A percentile compares a stretch with the other conserved stretches of the same genome.
These are phyloP conservation scores for Horisme vitalbata DNA, from an alignment of 2,888 invertebrate species.

Conservation along the genomic window DNA sequence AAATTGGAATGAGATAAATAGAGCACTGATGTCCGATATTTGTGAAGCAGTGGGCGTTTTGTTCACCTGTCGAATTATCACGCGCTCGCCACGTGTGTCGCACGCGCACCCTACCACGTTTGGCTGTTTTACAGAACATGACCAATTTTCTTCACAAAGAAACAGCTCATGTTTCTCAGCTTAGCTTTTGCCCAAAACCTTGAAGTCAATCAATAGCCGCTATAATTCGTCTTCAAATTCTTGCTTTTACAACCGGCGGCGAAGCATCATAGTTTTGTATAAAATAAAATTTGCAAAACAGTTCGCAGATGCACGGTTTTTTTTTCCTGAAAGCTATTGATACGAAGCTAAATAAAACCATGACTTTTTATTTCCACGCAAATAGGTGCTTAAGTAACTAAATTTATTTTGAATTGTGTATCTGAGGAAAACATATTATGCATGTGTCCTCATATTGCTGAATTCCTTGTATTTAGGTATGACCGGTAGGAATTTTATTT, in stretches of 20 bases:
- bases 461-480: slow-evolving; percentile 26
- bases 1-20: slow-evolving; percentile 12
- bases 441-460: slow-evolving; percentile 9
- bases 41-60: slow-evolving; percentile 44
- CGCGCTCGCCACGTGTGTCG: slow-evolving; percentile 64
- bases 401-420: neutral
- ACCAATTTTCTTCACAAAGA: slow-evolving; percentile 4
- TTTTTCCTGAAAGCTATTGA: slow-evolving; percentile 53
- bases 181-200: no score
- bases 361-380: slow-evolving; percentile 39
- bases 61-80: slow-evolving; percentile 54
- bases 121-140: slow-evolving; percentile 37
- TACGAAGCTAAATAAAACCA: slow-evolving; percentile 51
- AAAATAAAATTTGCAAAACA: slow-evolving; percentile 35
- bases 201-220: slow-evolving; percentile 21
- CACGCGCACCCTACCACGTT: slow-evolving; percentile 42
- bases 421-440: slow-evolving; percentile 16
- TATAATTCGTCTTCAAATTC: slow-evolving; percentile 24
- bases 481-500: no score
- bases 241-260: slow-evolving; percentile 35
- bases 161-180: no score
- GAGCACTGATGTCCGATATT: slow-evolving; percentile 21
- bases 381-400: slow-evolving; percentile 18
- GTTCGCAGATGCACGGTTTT: slow-evolving; percentile 40
- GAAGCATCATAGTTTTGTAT: slow-evolving; percentile 35